These are phyloP conservation scores for Coptotermes formosanus DNA, from an alignment of 1,140 invertebrate genomes.

Conservation along the genomic window DNA sequence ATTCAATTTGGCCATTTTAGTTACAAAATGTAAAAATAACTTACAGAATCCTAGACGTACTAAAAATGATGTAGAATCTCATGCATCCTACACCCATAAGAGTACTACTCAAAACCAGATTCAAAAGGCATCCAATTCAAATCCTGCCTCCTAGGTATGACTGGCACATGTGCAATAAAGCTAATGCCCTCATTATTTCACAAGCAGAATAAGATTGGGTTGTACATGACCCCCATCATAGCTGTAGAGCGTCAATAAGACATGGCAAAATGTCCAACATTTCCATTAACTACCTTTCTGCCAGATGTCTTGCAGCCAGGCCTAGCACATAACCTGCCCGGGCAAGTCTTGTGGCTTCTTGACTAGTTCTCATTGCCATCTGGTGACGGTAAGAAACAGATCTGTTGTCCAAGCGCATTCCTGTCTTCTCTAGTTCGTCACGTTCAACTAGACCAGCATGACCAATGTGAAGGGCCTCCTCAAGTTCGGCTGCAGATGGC, in stretches of 20 bases:
- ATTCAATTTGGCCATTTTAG: too few relatives aligned
- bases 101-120: too few relatives aligned
- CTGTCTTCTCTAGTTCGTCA: background rate
- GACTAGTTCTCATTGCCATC: slow-evolving; percentile 59
- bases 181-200: background rate
- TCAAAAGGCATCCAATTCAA: too few relatives aligned
- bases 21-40: too few relatives aligned
- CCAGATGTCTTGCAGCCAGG: slow-evolving; percentile 59
- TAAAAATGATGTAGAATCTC: too few relatives aligned
- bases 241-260: too few relatives aligned
- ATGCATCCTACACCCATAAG: too few relatives aligned
- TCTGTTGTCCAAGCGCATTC: background rate
- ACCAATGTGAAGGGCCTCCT: slow-evolving; percentile 53
- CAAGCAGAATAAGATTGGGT: background rate
- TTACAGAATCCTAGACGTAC: too few relatives aligned
- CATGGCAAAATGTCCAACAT: too few relatives aligned
- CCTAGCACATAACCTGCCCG: slow-evolving; percentile 63
- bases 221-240: background rate
- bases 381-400: slow-evolving; percentile 55
- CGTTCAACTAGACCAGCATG: slow-evolving; percentile 46
- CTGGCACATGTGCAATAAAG: too few relatives aligned
- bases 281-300: slow-evolving; percentile 37
- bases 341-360: slow-evolving; percentile 57
- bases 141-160: too few relatives aligned
- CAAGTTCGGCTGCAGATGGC: slow-evolving; percentile 44